Evolutionary conservation across 2,888 invertebrate genomes (phyloP), one percentile per base, ranked within the genome.

Genomic region (Diaperis boleti): DNA sequence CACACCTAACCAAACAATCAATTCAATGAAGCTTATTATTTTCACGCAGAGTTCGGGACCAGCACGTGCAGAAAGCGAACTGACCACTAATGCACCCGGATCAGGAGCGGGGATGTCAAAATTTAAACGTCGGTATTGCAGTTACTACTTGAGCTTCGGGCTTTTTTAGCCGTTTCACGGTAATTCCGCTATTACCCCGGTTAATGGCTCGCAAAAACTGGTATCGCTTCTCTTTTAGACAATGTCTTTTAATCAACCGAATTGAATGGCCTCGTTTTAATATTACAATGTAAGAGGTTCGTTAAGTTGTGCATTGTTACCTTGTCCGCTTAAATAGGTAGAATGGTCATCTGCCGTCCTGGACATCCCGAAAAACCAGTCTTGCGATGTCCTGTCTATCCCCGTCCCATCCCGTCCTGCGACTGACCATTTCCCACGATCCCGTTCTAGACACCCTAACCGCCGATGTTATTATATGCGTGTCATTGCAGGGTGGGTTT

Each of bases 321-420:
- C 49, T 35, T 54, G 52, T 49, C 56, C 50, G 59, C 52, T 60
- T 60, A 57, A 50, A 62, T 52, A 52, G 37, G 57, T 44, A 59
- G 44, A 52, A 62, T 62, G 62, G 62, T 62, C 62, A 62, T 64
- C 64, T 55, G 64, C 56, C 59, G 59, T 33, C 39, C 39, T 42
- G 59, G 62, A 41, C 61, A 55, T 55, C 62, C 61, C 47, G 47
- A 47, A 47, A 47, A 59, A 59, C 59, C 59, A 60, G 64, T 65
- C 56, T 61, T 64, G 59, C 47, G 45, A 50, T 54, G 56, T 68
- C 65, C 63, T 63, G 57, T 55, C 59, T 64, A 54, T 55, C 56
- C 59, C 59, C 44, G 29, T 47, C 49, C 31, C 45, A 35, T 59
- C 49, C 57, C 37, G 20, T 47, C 45, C 56, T 44, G 29, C n/a